Base-by-base conservation (phyloP, 2,113 vertebrate genomes). In the Psettodes erumei region DNA sequence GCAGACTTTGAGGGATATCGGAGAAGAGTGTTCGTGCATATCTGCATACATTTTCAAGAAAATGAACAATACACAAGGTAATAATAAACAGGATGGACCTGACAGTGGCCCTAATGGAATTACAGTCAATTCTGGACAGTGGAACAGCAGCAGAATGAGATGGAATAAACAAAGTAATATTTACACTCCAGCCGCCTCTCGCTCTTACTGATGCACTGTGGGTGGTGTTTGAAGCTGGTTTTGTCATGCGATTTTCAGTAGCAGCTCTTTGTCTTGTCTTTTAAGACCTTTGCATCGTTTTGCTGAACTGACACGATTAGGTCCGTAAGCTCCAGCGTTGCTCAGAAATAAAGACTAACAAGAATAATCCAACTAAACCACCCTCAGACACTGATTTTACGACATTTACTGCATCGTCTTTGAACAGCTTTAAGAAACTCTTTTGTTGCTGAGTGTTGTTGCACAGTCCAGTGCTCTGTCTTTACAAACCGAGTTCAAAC, bases 91-190 rank as follows among this genome's bases (percentile, higher is more conserved):
- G 27, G 25, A 23, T 8, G 9, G 11, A 40, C 3, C 1, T 67
- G 33, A 72, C 74, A 71, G 45, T 13, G 13, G 50, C 38, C 33
- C 11, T 56, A 48, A 55, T 56, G 19, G 62, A 35, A 63, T 51
- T 28, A 47, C 16, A 50, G 58, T 28, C 38, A 51, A 43, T 27
- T 28, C 21, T 40, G 59, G 42, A 50, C 23, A 68, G 30, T 15
- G n/a, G 37, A 32, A 60, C 13, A 18, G 45, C 45, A 21, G 25
- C 30, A 37, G 11, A 28, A 56, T 35, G 38, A 16, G 13, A 61
- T 40, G 16, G n/a, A 32, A 69, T 42, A 69, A 65, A 27, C 25
- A 64, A 5, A 47, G 58, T 25, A 18, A 47, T 4, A n/a, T 23
- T 47, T 15, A 33, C 37, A 43, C 25, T 25, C 8, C 25, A 45